Evolutionary conservation across 92 coral and sea anemone genomes (phyloP), one percentile per base, ranked within the genome.

Genomic region (Paramuricea clavata): DNA sequence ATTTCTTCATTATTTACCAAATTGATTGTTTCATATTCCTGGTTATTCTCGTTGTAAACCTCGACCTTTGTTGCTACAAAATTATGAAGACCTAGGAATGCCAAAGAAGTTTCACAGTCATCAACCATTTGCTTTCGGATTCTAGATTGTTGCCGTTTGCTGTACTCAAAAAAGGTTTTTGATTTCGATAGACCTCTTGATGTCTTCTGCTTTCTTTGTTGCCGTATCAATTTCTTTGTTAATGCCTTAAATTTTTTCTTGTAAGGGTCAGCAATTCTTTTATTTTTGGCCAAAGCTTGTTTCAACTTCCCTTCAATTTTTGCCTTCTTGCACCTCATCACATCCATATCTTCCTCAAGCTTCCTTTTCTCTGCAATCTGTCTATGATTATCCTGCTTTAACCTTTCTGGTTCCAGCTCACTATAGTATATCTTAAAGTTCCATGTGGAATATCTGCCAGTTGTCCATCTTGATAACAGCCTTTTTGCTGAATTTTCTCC

Each of bases 11-110:
- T 86, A 10, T 87, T 83, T 5, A 72, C n/a, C 27, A 87, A 73
- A 3, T 22, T 70, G 15, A 87, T 47, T 42, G 78, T 78, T 59
- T 89, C 85, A 35, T 76, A 83, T 25, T 26, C 2, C n/a, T 59
- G 74, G 73, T 83, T 89, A 33, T 76, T 79, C 3, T 64, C 49
- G 31, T 83, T 89, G 39, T 72, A 88, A 19, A 88, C 88, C 74
- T 82, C 78, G 26, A 83, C 80, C 62, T 88, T 81, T 5, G 80
- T 76, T 49, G 81, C 81, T 2, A 76, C 34, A 50, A 76, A 76
- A 50, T 47, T 76, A 36, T 76, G 34, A 43, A 76, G 81, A 16
- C 81, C 81, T 3, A 47, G 64, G 44, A 82, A 69, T 42, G 78
- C 17, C n/a, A 82, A 12, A 32, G 76, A 61, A 1, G 64, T n/a